Evolutionary conservation across 2,797 vertebrate genomes (phyloP).

Genomic region (Podarcis siculus): DNA sequence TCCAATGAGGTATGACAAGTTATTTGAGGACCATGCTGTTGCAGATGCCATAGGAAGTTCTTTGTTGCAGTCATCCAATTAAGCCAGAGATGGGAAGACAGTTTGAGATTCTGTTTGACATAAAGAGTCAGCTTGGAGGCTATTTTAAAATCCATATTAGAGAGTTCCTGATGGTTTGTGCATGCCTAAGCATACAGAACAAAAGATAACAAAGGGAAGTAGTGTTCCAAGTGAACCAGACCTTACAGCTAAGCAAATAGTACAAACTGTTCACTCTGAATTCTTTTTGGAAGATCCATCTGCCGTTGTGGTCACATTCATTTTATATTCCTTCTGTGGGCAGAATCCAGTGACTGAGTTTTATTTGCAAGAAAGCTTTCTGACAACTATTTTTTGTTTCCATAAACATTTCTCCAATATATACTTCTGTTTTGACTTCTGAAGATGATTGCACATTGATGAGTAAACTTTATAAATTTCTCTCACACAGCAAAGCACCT

Average conservation of each 20-base stretch:
- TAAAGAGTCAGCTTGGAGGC: conserved; percentile 34
- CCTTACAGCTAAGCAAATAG: conserved; percentile 25
- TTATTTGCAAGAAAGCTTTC: not conserved
- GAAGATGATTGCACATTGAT: not conserved
- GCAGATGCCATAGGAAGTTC: conserved; percentile 12
- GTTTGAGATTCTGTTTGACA: conserved; percentile 14
- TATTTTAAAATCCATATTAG: conserved; percentile 60
- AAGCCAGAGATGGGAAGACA: conserved; percentile 16
- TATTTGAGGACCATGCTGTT: conserved; percentile 32
- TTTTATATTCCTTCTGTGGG: not conserved
- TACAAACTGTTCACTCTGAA: conserved; percentile 10
- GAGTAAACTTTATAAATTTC: not conserved
- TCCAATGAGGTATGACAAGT: conserved; percentile 9
- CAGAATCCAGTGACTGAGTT: not conserved
- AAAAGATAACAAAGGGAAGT: conserved; percentile 43
- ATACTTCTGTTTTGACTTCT: too few relatives aligned
- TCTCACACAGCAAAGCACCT: not conserved
- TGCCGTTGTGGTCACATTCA: not conserved
- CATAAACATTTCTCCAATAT: not conserved
- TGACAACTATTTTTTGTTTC: not conserved
- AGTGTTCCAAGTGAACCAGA: not conserved
- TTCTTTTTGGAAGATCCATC: not conserved
- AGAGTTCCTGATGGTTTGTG: conserved; percentile 57
- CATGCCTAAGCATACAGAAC: conserved; percentile 56
- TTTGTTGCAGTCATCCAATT: conserved; percentile 1